Evolutionary conservation across 2,888 invertebrate species (phyloP).

Genomic region (Frankliniella fusca): DNA sequence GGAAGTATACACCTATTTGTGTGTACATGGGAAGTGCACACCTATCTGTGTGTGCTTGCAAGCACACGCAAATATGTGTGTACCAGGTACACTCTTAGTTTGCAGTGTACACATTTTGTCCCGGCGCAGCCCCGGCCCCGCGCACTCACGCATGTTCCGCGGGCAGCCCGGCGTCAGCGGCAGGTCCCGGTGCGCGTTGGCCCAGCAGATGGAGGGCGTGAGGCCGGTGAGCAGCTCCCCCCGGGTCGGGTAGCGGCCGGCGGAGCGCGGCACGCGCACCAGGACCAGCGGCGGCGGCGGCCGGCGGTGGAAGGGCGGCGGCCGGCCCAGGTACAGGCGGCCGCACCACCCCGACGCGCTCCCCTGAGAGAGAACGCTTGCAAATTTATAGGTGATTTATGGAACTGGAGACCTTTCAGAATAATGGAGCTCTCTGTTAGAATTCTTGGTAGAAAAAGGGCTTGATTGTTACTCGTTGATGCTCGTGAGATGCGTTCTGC

Average conservation of each 20-base stretch:
- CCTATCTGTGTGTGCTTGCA: no score
- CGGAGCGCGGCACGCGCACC: background rate
- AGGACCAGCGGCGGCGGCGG: background rate
- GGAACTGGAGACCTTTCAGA: no score
- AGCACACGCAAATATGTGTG: no score
- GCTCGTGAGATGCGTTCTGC: no score
- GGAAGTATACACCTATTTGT: no score
- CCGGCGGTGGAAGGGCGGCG: slow-evolving; percentile 1
- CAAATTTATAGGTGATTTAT: background rate
- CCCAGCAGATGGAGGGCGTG: slow-evolving; percentile 46
- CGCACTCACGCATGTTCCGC: background rate
- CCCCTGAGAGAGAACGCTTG: background rate
- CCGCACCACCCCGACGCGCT: background rate
- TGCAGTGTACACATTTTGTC: no score
- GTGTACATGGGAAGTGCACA: no score
- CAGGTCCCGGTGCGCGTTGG: slow-evolving; percentile 33
- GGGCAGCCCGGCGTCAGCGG: slow-evolving; percentile 18
- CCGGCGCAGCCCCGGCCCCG: no score
- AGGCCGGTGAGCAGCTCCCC: slow-evolving; percentile 38
- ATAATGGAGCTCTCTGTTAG: background rate
- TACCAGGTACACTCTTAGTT: no score
- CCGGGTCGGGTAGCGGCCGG: background rate
- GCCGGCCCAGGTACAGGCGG: slow-evolving; percentile 18
- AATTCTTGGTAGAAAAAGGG: background rate
- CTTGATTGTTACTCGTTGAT: background rate